Percentiles rank a stretch among this genome's conserved stretches.
Evolutionary conservation across 2,888 invertebrate species (phyloP).

Genomic region (Germaria angustata): DNA sequence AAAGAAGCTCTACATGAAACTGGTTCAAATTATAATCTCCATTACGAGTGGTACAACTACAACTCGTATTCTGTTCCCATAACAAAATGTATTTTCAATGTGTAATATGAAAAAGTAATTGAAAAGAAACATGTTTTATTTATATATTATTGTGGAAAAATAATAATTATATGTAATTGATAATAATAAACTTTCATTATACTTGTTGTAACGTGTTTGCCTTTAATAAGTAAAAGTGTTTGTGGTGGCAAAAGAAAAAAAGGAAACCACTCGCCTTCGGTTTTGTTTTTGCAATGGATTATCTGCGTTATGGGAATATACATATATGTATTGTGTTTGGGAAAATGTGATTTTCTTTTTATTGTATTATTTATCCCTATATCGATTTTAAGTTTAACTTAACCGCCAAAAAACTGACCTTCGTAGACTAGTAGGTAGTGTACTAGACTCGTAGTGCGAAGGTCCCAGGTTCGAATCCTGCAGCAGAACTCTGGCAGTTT

Average conservation of each 20-base stretch:
- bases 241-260: slow-evolving; percentile 13
- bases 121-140: slow-evolving; percentile 43
- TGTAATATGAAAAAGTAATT: slow-evolving; percentile 19
- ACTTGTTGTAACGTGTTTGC: slow-evolving; percentile 23
- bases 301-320: neutral
- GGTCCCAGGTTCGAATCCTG: too few species aligned
- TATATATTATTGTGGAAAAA: slow-evolving; percentile 4
- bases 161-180: slow-evolving; percentile 21
- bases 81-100: slow-evolving; percentile 37
- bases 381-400: too few species aligned
- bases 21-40: slow-evolving; percentile 29
- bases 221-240: slow-evolving; percentile 53
- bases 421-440: too few species aligned
- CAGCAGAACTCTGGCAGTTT: too few species aligned
- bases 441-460: too few species aligned
- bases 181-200: slow-evolving; percentile 47
- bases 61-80: neutral
- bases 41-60: neutral
- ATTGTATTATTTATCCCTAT: neutral
- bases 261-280: neutral
- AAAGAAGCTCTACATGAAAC: slow-evolving; percentile 26
- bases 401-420: too few species aligned
- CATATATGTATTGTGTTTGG: neutral
- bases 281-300: neutral
- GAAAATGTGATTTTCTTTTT: neutral